phyloP scores from a whole-genome alignment of 2,113 vertebrate genomes.

The Pitta sordida region DNA sequence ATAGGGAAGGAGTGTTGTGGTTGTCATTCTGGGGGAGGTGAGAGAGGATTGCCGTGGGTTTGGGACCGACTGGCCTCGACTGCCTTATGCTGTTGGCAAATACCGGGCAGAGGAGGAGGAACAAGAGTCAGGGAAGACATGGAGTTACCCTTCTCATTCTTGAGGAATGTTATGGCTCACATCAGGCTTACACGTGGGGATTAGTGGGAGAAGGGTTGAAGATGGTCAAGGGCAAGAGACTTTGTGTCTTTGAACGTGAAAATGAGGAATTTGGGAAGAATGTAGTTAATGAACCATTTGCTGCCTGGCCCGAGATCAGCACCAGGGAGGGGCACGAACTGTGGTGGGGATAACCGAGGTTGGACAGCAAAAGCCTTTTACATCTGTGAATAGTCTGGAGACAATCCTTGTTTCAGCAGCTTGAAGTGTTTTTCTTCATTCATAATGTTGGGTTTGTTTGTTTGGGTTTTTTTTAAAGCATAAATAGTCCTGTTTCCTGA shows the following conservation, averaged over 20 bases:
- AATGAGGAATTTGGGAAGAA: neutral
- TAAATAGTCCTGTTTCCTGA: neutral
- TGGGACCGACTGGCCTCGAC: neutral
- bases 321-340: neutral
- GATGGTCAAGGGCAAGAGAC: neutral
- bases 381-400: neutral
- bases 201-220: neutral
- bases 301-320: neutral
- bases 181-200: neutral
- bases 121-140: neutral
- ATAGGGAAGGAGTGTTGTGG: neutral
- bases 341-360: neutral
- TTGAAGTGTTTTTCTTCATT: neutral
- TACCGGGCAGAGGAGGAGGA: fast-evolving
- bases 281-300: neutral
- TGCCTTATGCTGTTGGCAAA: neutral
- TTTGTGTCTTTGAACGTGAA: neutral
- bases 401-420: neutral
- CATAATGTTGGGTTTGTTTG: too few relatives aligned
- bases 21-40: neutral
- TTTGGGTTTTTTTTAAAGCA: neutral
- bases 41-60: neutral
- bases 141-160: neutral
- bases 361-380: neutral
- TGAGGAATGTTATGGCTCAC: neutral